A percentile compares a stretch with the other conserved stretches of the same genome.
Conservation (phyloP, 2,113 vertebrate species). For the Ciconia maguari region DNA sequence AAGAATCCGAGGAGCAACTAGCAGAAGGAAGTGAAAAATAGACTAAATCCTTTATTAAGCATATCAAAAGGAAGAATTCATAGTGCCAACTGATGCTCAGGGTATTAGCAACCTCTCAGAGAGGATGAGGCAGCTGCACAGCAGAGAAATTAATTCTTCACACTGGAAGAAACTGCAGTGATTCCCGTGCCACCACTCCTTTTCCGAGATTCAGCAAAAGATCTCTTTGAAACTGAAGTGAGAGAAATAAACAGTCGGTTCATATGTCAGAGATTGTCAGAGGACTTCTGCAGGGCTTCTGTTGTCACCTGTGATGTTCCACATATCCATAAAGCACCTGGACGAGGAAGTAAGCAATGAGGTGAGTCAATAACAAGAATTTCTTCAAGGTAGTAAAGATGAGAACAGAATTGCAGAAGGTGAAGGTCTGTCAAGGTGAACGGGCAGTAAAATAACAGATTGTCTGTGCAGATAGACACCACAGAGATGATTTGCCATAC, state of each 20-base stretch:
- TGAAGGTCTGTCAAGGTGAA: not conserved
- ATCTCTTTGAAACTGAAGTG: not conserved
- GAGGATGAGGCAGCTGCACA: not conserved
- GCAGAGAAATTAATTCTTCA: not conserved
- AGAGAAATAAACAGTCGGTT: not conserved
- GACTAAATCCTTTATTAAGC: not conserved
- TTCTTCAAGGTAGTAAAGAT: not conserved
- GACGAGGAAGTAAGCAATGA: not conserved
- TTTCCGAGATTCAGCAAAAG: not conserved
- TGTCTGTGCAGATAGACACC: not conserved
- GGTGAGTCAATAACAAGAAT: not conserved
- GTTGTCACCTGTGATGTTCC: not conserved
- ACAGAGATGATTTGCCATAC: not conserved
- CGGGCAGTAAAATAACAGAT: not conserved
- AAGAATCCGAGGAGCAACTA: not conserved
- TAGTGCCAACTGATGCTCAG: not conserved
- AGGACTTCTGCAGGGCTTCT: not conserved
- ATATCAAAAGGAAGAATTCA: not conserved
- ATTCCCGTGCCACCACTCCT: not conserved
- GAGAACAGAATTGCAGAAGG: not conserved
- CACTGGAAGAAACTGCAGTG: not conserved
- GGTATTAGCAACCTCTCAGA: not conserved
- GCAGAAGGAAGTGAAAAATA: not conserved
- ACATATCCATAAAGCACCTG: not conserved
- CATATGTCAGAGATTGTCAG: not conserved